Evolutionary conservation across 2,797 vertebrate species (phyloP).

Genomic region (Anguilla pacifica): DNA sequence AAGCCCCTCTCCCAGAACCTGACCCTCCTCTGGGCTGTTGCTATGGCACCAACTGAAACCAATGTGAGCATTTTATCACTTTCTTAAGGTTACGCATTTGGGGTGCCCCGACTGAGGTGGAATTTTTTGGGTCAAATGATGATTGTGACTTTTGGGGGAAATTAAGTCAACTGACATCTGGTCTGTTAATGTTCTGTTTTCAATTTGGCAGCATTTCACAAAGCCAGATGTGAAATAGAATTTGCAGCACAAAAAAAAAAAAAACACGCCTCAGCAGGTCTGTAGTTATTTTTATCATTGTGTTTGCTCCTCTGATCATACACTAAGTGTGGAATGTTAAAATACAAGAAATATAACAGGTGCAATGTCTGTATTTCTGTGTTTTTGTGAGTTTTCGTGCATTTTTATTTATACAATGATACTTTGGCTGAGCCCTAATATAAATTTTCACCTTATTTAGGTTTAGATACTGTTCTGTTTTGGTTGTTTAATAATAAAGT

Average conservation of each 20-base stretch:
- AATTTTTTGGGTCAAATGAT: neutral
- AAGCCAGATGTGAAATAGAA: neutral
- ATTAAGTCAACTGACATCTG: neutral
- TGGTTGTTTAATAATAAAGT: neutral
- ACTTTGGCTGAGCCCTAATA: neutral
- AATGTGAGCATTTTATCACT: too few species aligned
- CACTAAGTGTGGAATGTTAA: neutral
- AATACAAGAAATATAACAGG: neutral
- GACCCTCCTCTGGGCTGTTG: too few species aligned
- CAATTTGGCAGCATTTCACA: neutral
- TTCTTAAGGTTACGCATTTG: neutral
- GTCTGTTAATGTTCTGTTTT: neutral
- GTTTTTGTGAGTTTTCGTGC: neutral
- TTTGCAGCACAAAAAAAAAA: neutral
- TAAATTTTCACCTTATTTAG: neutral
- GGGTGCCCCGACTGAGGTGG: neutral
- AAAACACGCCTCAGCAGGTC: neutral
- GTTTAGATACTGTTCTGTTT: neutral
- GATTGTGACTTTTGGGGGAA: neutral
- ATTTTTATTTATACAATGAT: neutral
- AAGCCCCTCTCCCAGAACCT: too few species aligned
- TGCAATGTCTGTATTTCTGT: neutral
- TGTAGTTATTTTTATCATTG: neutral
- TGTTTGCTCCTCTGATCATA: neutral
- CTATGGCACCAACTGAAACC: too few species aligned